phyloP scores from a whole-genome alignment of 2,888 invertebrate genomes.

The Pachliopta kotzebuea region DNA sequence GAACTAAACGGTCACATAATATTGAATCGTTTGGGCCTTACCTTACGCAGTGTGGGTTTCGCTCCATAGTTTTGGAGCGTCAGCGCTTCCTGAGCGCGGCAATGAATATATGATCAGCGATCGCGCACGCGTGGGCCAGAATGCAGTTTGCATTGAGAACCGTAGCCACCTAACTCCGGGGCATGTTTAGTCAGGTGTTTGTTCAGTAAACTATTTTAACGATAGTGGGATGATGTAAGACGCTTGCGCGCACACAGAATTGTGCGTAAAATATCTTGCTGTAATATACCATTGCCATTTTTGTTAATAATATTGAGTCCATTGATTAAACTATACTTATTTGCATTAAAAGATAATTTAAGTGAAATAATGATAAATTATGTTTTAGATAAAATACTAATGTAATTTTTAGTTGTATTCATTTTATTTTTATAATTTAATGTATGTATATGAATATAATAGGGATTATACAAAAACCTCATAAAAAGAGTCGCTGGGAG shows the following conservation, averaged over 20 bases:
- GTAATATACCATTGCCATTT: neutral
- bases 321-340: neutral
- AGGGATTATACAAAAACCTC: neutral
- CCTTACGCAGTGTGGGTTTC: slow-evolving; percentile 71
- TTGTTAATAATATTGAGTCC: neutral
- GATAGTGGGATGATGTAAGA: slow-evolving; percentile 29
- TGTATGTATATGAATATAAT: neutral
- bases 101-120: slow-evolving; percentile 67
- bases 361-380: neutral
- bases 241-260: slow-evolving; percentile 16
- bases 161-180: slow-evolving; percentile 40
- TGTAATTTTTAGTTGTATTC: neutral
- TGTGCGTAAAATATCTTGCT: neutral
- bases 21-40: slow-evolving; percentile 56
- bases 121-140: slow-evolving; percentile 51
- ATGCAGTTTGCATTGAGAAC: slow-evolving; percentile 70
- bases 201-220: slow-evolving; percentile 33
- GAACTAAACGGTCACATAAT: slow-evolving; percentile 60
- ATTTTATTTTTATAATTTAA: too few species aligned
- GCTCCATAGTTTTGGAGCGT: slow-evolving; percentile 74
- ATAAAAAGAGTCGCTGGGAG: too few species aligned
- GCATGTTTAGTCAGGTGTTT: slow-evolving; percentile 38
- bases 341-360: neutral
- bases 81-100: slow-evolving; percentile 71
- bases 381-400: neutral